phyloP scores from a whole-genome alignment of 1,140 invertebrate genomes.

The Copidosoma floridanum region DNA sequence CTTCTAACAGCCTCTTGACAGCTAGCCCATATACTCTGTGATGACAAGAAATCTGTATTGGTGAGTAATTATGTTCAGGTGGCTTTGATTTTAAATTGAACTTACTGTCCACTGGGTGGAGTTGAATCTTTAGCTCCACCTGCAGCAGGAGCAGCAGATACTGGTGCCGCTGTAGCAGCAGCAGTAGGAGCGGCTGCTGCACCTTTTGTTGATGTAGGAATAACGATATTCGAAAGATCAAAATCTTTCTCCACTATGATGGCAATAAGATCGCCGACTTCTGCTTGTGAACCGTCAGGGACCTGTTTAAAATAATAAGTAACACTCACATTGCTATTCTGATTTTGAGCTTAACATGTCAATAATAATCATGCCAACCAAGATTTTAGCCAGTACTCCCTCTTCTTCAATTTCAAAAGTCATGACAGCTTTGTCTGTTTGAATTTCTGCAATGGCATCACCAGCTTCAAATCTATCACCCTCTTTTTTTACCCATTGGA shows the following conservation, averaged over 20 bases:
- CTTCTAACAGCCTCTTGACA: constrained; percentile 62
- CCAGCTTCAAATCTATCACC: constrained; percentile 73
- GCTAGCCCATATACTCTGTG: constrained; percentile 62
- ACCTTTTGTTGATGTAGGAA: constrained; percentile 46
- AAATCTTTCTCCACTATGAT: constrained; percentile 76
- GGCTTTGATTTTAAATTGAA: no score
- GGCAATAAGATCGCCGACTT: constrained; percentile 83
- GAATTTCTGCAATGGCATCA: constrained; percentile 97
- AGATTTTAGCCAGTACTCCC: constrained; percentile 93
- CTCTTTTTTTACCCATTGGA: constrained; percentile 98
- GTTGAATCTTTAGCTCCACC: constrained; percentile 30
- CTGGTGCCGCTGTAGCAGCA: constrained; percentile 34
- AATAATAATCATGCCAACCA: constrained; percentile 45
- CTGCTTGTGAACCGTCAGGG: constrained; percentile 75
- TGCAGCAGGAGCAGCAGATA: constrained; percentile 33
- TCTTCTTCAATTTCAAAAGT: constrained; percentile 99
- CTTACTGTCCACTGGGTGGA: constrained; percentile 45
- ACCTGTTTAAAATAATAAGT: constrained; percentile 59
- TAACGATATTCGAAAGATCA: constrained; percentile 47
- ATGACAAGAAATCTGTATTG: constrained; percentile 7
- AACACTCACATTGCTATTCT: neutral
- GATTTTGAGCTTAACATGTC: neutral
- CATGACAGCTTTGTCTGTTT: constrained; percentile 99
- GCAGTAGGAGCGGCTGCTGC: constrained; percentile 43
- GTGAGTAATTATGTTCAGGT: no score